Conservation (phyloP, 2,888 invertebrate genomes). For the Nyleta sp. region DNA sequence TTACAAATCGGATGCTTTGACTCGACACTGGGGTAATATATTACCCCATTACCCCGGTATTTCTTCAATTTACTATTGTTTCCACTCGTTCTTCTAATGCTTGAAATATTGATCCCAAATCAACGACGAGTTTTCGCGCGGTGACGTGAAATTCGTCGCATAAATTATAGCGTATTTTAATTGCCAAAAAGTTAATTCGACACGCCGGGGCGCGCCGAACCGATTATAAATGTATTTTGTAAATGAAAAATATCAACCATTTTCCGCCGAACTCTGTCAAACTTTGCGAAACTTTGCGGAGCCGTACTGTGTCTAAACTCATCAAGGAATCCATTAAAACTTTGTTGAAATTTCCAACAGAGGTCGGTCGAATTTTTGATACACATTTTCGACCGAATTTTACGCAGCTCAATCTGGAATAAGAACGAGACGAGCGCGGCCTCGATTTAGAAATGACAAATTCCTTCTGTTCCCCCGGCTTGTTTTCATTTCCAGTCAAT, state of each 20-base stretch:
- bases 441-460: conserved; percentile 17
- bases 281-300: conserved; percentile 44
- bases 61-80: too few relatives aligned
- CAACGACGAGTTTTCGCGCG: too few relatives aligned
- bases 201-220: not conserved
- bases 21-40: too few relatives aligned
- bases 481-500: too few relatives aligned
- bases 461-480: too few relatives aligned
- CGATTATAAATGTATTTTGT: conserved; percentile 54
- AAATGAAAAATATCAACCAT: conserved; percentile 54
- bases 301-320: conserved; percentile 55
- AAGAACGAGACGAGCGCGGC: not conserved
- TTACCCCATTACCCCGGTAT: too few relatives aligned
- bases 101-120: too few relatives aligned
- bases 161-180: conserved; percentile 11
- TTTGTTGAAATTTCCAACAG: conserved; percentile 56
- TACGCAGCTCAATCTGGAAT: conserved; percentile 27
- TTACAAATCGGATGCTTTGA: too few relatives aligned
- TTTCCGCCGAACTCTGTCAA: conserved; percentile 52
- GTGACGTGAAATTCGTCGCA: too few relatives aligned
- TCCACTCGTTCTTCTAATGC: too few relatives aligned
- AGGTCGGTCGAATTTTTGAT: conserved; percentile 54
- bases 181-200: conserved; percentile 25
- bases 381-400: conserved; percentile 47
- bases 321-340: conserved; percentile 64